Evolutionary conservation across 2,113 vertebrate genomes (phyloP).

Genomic region (Anser cygnoides): DNA sequence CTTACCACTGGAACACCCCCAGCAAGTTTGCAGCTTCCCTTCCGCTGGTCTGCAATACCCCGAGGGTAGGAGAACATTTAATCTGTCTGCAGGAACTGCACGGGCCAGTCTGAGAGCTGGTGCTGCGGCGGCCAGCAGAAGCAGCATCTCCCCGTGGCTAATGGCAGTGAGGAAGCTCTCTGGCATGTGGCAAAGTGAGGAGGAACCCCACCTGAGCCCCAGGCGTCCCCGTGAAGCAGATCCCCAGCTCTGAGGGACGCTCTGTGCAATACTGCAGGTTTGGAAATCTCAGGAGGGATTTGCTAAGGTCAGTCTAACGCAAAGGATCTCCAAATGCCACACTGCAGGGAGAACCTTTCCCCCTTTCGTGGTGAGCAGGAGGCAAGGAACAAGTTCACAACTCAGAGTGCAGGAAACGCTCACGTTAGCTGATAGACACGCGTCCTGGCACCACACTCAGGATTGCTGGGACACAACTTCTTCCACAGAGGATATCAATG

Average conservation of each 20-base stretch:
- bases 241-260: background rate
- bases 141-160: background rate
- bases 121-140: background rate
- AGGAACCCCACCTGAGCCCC: background rate
- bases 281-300: background rate
- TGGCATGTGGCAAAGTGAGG: background rate
- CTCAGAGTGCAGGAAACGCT: background rate
- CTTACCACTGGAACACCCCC: background rate
- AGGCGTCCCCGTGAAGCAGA: background rate
- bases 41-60: background rate
- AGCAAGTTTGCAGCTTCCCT: background rate
- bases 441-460: background rate
- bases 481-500: background rate
- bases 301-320: background rate
- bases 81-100: background rate
- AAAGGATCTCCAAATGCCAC: background rate
- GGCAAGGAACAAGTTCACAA: background rate
- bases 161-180: background rate
- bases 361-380: background rate
- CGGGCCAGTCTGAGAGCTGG: background rate
- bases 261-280: background rate
- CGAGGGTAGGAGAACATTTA: background rate
- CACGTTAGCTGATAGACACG: rapidly evolving
- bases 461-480: background rate
- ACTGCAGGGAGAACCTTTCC: background rate